Evolutionary conservation across 23 tunicate species (phyloP).

Genomic region (Phallusia fumigata): DNA sequence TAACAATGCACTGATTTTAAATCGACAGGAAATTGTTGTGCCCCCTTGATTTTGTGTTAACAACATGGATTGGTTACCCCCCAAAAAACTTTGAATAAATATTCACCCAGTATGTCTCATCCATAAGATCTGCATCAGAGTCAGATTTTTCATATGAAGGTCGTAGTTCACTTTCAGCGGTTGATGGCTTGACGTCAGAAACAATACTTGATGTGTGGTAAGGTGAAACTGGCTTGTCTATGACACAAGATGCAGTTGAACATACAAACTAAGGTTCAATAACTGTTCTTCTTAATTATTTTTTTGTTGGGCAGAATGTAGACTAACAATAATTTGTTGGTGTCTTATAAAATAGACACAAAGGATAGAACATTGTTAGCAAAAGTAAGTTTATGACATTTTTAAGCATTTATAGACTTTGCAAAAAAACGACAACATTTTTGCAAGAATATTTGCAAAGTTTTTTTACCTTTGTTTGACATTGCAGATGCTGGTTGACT

Average conservation of each 20-base stretch:
- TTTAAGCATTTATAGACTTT: background rate
- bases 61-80: no score
- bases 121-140: slow-evolving; percentile 32
- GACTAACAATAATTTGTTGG: no score
- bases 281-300: no score
- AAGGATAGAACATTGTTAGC: no score
- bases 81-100: no score
- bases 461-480: slow-evolving; percentile 20
- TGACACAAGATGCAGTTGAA: background rate
- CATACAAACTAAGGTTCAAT: no score
- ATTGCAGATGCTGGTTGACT: slow-evolving; percentile 17
- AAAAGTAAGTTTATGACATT: background rate
- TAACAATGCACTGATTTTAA: no score
- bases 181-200: slow-evolving; percentile 25
- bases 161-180: slow-evolving; percentile 11
- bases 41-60: no score
- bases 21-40: no score
- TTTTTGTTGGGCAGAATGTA: no score
- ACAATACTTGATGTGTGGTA: slow-evolving; percentile 54
- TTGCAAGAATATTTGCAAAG: background rate
- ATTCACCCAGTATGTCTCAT: slow-evolving; percentile 60
- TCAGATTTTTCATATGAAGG: background rate
- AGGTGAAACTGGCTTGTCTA: slow-evolving; percentile 37
- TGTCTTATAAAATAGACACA: no score
- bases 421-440: background rate